Conservation (phyloP, 2,797 vertebrate species). For the Peromyscus melanophrys region DNA sequence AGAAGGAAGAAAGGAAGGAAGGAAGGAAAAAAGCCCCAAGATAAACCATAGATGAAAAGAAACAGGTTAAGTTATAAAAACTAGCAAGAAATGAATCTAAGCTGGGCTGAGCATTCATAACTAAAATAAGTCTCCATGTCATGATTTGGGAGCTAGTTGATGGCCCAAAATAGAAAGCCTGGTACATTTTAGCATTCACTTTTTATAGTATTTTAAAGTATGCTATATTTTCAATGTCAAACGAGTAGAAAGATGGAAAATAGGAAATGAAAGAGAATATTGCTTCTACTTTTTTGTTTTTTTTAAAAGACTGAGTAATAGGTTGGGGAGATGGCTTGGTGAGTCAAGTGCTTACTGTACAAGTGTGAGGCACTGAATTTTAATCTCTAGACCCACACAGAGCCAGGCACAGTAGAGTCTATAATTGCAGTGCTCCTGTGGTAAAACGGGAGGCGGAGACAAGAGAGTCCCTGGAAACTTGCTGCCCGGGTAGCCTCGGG, state of each 20-base stretch:
- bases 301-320: not conserved
- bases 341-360: not conserved
- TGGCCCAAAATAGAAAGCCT: not conserved
- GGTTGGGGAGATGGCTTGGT: not conserved
- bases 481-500: not conserved
- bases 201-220: not conserved
- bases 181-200: not conserved
- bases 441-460: not conserved
- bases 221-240: not conserved
- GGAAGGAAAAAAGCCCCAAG: not conserved
- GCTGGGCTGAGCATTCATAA: not conserved
- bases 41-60: not conserved
- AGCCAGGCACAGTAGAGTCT: not conserved
- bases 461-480: not conserved
- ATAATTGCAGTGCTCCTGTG: not conserved
- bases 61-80: not conserved
- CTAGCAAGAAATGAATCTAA: not conserved
- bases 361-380: not conserved
- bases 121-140: not conserved
- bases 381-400: not conserved
- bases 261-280: not conserved
- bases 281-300: not conserved
- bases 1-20: no score
- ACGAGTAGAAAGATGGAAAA: not conserved
- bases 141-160: not conserved